A percentile compares a stretch with the other conserved stretches of the same genome.
These are phyloP conservation scores for Diplolepis rosae DNA, from an alignment of 2,888 invertebrate species.

Conservation along the genomic window DNA sequence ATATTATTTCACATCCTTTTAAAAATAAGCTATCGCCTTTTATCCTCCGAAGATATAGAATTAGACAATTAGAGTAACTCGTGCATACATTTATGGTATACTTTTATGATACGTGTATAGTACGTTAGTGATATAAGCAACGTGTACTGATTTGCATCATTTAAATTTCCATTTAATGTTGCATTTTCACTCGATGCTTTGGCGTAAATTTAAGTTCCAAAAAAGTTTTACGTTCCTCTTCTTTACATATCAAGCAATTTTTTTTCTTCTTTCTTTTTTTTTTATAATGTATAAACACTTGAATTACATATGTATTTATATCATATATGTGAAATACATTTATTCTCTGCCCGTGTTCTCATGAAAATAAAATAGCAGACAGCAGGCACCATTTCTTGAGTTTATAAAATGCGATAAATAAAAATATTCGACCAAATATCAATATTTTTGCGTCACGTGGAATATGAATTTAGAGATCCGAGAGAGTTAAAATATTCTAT, in stretches of 20 bases:
- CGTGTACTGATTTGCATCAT: background rate
- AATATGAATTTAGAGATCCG: conserved; percentile 9
- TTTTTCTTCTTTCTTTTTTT: background rate
- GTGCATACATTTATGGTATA: conserved; percentile 39
- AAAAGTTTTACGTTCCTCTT: background rate
- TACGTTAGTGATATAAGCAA: conserved; percentile 6
- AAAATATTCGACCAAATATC: conserved; percentile 20
- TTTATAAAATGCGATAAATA: background rate
- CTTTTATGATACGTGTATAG: conserved; percentile 29
- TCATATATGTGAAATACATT: background rate
- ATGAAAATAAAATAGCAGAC: conserved; percentile 61
- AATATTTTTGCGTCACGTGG: conserved; percentile 15
- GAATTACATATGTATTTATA: background rate
- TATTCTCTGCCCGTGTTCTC: conserved; percentile 42
- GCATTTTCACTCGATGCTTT: background rate
- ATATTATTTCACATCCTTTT: conserved; percentile 8
- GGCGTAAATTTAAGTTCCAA: background rate
- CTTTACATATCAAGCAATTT: background rate
- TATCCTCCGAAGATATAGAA: conserved; percentile 30
- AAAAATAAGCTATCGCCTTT: conserved; percentile 40
- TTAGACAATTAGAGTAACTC: conserved; percentile 37
- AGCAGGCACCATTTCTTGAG: conserved; percentile 50
- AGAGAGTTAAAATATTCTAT: conserved; percentile 51
- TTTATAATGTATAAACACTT: background rate
- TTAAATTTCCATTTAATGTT: background rate